phyloP scores from a whole-genome alignment of 2,888 invertebrate genomes.

The Polymixis lichenea region DNA sequence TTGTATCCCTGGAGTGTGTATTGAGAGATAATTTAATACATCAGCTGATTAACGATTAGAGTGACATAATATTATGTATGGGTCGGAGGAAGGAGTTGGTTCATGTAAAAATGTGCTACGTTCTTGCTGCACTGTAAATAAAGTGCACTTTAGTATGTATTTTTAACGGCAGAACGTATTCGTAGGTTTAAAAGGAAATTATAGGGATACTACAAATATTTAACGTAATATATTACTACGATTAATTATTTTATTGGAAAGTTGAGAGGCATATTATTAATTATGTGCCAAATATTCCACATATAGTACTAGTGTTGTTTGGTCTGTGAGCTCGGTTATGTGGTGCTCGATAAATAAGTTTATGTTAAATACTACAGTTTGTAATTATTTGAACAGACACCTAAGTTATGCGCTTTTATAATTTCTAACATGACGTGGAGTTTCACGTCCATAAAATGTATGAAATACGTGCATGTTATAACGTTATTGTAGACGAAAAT shows the following conservation, averaged over 20 bases:
- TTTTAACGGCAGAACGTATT: constrained; percentile 73
- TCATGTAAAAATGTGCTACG: constrained; percentile 60
- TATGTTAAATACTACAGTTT: not conserved
- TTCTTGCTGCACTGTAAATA: constrained; percentile 84
- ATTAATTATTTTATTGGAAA: constrained; percentile 74
- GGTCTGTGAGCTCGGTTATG: constrained; percentile 40
- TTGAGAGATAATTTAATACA: constrained; percentile 90
- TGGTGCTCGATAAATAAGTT: constrained; percentile 40
- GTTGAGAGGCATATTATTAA: constrained; percentile 81
- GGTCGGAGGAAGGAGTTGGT: constrained; percentile 54
- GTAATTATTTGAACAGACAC: not conserved
- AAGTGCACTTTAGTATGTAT: constrained; percentile 79
- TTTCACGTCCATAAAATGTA: too few relatives aligned
- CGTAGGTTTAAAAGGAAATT: constrained; percentile 69
- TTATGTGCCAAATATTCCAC: constrained; percentile 72
- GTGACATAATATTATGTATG: constrained; percentile 61
- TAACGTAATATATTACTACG: constrained; percentile 72
- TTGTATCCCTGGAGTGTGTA: constrained; percentile 80
- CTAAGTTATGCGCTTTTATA: not conserved
- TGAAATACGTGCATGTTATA: too few relatives aligned
- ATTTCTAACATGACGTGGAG: too few relatives aligned
- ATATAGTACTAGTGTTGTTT: constrained; percentile 61
- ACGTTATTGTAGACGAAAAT: too few relatives aligned
- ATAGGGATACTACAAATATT: constrained; percentile 82
- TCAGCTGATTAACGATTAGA: constrained; percentile 76